phyloP scores from a whole-genome alignment of 2,113 vertebrate species.

The Rhynchopsitta pachyrhyncha region DNA sequence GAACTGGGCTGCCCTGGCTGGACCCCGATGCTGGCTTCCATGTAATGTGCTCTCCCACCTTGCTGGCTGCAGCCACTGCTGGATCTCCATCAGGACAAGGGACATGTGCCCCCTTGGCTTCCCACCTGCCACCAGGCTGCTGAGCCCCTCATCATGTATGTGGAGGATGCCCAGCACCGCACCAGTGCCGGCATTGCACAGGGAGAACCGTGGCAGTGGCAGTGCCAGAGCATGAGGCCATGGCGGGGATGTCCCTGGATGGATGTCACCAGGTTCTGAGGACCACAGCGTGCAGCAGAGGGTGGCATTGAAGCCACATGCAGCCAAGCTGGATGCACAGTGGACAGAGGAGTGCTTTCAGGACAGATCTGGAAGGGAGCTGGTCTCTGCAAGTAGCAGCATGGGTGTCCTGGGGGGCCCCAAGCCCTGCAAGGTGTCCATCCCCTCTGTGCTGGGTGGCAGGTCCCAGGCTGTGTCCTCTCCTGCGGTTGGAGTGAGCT shows the following conservation, averaged over 20 bases:
- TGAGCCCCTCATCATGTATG: fast-evolving
- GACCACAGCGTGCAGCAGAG: fast-evolving
- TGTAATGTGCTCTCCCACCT: background rate
- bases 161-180: background rate
- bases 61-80: background rate
- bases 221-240: fast-evolving
- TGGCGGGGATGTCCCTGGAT: background rate
- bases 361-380: background rate
- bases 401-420: fast-evolving
- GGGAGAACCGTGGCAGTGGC: background rate
- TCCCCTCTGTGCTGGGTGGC: fast-evolving
- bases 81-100: background rate
- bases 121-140: background rate
- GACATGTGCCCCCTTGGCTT: fast-evolving
- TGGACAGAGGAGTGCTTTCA: background rate
- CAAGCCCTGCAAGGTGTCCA: background rate
- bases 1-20: background rate
- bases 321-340: fast-evolving
- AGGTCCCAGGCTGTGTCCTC: background rate
- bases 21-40: background rate
- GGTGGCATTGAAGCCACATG: fast-evolving
- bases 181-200: fast-evolving
- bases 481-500: fast-evolving
- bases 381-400: background rate
- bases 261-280: background rate